A percentile compares a stretch with the other conserved stretches of the same genome.
Conservation (phyloP, 2,888 invertebrate species). For the Pyrochroa serraticornis region DNA sequence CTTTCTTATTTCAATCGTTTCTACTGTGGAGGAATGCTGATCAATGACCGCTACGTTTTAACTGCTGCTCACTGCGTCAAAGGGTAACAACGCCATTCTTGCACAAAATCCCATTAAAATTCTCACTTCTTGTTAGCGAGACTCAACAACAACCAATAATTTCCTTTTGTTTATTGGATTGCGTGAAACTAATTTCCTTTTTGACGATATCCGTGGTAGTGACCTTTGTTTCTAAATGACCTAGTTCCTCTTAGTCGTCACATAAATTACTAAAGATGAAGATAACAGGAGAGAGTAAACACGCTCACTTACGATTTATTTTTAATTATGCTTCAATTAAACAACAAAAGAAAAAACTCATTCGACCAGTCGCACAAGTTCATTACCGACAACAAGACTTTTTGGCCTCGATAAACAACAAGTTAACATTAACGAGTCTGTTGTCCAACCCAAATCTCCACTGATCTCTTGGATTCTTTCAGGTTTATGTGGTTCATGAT, state of each 20-base stretch:
- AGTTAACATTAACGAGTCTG: neutral
- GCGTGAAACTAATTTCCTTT: too few relatives aligned
- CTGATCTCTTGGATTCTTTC: constrained; percentile 48
- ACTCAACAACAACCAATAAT: neutral
- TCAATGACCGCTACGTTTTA: constrained; percentile 86
- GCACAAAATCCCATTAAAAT: neutral
- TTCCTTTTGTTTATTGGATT: too few relatives aligned
- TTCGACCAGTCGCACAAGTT: too few relatives aligned
- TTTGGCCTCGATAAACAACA: neutral
- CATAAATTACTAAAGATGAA: neutral
- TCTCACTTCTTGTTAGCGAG: too few relatives aligned
- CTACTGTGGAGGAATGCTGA: constrained; percentile 87
- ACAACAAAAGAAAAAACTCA: neutral
- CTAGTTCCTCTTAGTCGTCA: too few relatives aligned
- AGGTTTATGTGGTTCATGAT: constrained; percentile 95
- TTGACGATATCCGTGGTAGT: too few relatives aligned
- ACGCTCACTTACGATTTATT: constrained; percentile 8
- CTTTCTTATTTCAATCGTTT: constrained; percentile 86
- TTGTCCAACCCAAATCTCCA: constrained; percentile 3
- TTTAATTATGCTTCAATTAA: too few relatives aligned
- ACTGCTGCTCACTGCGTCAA: constrained; percentile 91
- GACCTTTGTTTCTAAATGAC: too few relatives aligned
- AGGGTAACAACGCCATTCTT: constrained; percentile 64
- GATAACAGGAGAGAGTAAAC: neutral
- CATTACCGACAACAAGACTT: too few relatives aligned